Base-by-base conservation (phyloP, 2,113 vertebrate genomes). In the Thymallus thymallus region DNA sequence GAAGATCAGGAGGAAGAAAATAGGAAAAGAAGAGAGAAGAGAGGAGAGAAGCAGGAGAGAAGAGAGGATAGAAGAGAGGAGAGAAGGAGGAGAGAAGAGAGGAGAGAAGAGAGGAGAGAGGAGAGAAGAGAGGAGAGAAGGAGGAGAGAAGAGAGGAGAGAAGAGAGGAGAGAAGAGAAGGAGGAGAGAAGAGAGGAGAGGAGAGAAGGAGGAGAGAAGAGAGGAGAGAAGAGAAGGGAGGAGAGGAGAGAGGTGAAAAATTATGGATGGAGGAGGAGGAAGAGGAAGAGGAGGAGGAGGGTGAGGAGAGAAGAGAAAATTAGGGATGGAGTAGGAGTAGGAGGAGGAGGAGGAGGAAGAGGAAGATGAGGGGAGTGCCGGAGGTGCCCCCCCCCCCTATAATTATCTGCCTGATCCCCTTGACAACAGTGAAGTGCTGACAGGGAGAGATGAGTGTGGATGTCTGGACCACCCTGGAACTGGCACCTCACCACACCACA, bases 401-500 rank as follows among this genome's bases (percentile, higher is more conserved):
- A 67, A 80, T n/a, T n/a, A 85, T 76, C 76, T 82, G 32, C 66
- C 76, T 60, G 68, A 80, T 74, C 63, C 65, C 48, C 64, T 18
- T 61, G 72, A 79, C 72, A 76, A 72, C 70, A 62, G 14, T 22
- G 20, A 10, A 26, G 67, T 62, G 30, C 20, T 5, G 74, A 68
- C 48, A 56, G 74, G 61, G 55, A 0, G 10, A 46, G 63, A 18
- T 51, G 73, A 78, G 46, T 51, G 66, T 0, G 6, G 61, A 14
- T 64, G 68, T 79, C 3, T 0, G 41, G 82, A 82, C 84, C 80
- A 86, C 82, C 84, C 82, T 76, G 71, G 64, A 76, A 72, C 73
- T 86, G 77, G 74, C 74, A 79, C 55, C 58, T 71, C 56, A 73
- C 45, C 74, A 72, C 45, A 1, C 35, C 35, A 41, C 35, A 41